phyloP scores from a whole-genome alignment of 2,797 vertebrate genomes.

The Neoniphon sammara region DNA sequence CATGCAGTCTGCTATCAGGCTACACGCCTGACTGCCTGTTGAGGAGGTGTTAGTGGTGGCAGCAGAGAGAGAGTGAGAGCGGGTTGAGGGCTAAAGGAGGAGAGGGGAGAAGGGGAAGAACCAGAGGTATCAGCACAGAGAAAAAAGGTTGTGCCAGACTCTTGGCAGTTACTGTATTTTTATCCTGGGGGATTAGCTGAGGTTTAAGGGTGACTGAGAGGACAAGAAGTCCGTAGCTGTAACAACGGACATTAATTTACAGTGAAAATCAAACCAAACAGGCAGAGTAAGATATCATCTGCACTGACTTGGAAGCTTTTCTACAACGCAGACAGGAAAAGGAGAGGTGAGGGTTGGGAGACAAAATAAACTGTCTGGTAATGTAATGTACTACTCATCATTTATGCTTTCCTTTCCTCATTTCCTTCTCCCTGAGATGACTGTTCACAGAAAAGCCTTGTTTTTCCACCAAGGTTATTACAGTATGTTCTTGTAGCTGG shows the following conservation, averaged over 20 bases:
- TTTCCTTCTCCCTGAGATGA: slow-evolving; percentile 7
- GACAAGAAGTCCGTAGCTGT: slow-evolving; percentile 49
- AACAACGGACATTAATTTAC: slow-evolving; percentile 24
- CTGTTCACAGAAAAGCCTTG: not conserved
- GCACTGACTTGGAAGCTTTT: not conserved
- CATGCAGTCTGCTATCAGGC: not conserved
- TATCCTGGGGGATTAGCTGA: slow-evolving; percentile 43
- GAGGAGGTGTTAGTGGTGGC: too few species aligned
- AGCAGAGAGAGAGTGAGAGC: not conserved
- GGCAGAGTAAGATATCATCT: not conserved
- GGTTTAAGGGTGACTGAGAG: slow-evolving; percentile 58
- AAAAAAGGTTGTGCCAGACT: slow-evolving; percentile 10
- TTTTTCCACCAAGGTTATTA: not conserved
- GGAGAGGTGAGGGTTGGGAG: too few species aligned
- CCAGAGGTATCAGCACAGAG: slow-evolving; percentile 27
- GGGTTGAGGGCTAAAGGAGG: not conserved
- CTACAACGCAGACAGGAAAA: too few species aligned
- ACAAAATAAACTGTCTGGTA: too few species aligned
- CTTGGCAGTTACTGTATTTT: slow-evolving; percentile 27
- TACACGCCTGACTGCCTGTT: too few species aligned
- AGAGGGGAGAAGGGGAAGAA: not conserved
- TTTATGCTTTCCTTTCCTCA: too few species aligned
- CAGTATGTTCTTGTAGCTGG: not conserved
- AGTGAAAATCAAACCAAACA: slow-evolving; percentile 51
- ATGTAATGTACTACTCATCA: too few species aligned